Conservation (phyloP, 2,113 vertebrate genomes). For the Gymnorhina tibicen region DNA sequence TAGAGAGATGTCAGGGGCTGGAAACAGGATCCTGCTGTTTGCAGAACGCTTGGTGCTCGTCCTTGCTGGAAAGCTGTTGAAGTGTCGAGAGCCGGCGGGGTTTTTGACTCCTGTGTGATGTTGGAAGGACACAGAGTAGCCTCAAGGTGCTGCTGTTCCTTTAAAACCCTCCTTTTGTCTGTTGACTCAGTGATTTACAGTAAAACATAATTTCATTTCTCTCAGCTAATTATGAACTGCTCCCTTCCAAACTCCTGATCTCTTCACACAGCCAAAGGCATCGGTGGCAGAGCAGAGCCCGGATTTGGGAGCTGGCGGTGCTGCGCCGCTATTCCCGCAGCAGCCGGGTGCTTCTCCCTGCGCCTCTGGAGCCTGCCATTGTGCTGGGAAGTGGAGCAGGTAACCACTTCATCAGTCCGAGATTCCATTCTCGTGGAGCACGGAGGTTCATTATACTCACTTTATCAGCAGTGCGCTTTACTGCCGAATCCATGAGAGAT, state of each 20-base stretch:
- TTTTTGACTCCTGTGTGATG: not conserved
- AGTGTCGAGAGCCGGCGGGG: not conserved
- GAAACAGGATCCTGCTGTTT: not conserved
- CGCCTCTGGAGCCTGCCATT: not conserved
- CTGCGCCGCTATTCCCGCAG: not conserved
- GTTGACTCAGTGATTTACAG: constrained; percentile 4
- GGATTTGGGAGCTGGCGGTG: not conserved
- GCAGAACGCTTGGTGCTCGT: not conserved
- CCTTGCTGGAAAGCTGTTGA: not conserved
- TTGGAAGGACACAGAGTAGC: not conserved
- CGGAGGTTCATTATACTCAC: constrained; percentile 74
- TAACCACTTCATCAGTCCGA: constrained; percentile 35
- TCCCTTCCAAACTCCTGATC: constrained; percentile 2
- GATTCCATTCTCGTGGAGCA: constrained; percentile 53
- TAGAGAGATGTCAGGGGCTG: not conserved
- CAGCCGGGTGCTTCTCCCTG: not conserved
- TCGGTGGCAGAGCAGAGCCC: not conserved
- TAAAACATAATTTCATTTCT: not conserved
- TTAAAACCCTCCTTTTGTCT: constrained; percentile 5
- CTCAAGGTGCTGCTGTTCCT: constrained; percentile 40
- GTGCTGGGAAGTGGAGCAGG: constrained; percentile 35
- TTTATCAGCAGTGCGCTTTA: constrained; percentile 81
- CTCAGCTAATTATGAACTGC: not conserved
- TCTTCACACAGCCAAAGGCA: not conserved
- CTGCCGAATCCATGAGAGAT: constrained; percentile 79